These are phyloP conservation scores for Nebria ingens DNA, from an alignment of 1,140 invertebrate species.

Conservation along the genomic window DNA sequence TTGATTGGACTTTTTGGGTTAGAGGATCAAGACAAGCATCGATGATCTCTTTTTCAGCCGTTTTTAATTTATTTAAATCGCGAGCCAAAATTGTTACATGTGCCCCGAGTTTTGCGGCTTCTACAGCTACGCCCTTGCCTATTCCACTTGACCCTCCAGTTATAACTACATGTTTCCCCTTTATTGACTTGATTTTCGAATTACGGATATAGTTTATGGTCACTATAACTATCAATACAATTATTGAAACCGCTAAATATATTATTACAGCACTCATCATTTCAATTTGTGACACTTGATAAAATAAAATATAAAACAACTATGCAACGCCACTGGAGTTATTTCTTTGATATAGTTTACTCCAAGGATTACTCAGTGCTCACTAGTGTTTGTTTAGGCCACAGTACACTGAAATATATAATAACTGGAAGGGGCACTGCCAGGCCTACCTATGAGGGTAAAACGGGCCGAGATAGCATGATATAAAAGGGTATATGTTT, in stretches of 20 bases:
- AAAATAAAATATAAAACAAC: no score
- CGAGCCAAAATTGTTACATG: slow-evolving; percentile 84
- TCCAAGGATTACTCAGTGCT: no score
- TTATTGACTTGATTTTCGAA: slow-evolving; percentile 22
- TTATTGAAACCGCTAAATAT: neutral
- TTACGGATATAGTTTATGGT: neutral
- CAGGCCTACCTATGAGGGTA: no score
- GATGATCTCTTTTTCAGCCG: slow-evolving; percentile 47
- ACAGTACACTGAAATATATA: no score
- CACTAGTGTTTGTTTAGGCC: no score
- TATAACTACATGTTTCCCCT: slow-evolving; percentile 53
- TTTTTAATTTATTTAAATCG: slow-evolving; percentile 54
- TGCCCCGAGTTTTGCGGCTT: slow-evolving; percentile 67
- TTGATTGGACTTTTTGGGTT: slow-evolving; percentile 56
- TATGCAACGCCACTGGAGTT: no score
- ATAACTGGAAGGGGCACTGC: no score
- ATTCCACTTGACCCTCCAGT: slow-evolving; percentile 95
- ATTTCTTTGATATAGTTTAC: no score
- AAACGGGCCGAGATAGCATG: no score
- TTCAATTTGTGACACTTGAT: no score
- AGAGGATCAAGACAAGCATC: slow-evolving; percentile 22
- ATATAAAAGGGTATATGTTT: no score
- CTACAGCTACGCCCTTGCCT: slow-evolving; percentile 70
- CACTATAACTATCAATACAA: neutral
- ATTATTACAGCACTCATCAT: neutral